These are phyloP conservation scores for Drosophila longiperda DNA, from an alignment of 2,888 invertebrate species.

Conservation along the genomic window DNA sequence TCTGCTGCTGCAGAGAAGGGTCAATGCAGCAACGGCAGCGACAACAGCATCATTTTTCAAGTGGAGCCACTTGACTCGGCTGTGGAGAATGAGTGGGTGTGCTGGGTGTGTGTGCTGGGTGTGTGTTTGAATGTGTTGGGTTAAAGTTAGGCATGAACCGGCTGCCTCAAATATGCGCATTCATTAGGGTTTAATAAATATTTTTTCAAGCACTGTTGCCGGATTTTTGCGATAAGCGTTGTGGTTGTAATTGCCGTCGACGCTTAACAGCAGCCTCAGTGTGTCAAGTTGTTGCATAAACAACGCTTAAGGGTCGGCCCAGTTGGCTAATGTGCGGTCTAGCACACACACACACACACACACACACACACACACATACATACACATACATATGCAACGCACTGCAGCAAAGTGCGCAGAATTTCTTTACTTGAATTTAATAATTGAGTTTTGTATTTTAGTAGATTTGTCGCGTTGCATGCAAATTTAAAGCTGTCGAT, in stretches of 20 bases:
- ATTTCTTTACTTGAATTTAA: slow-evolving; percentile 6
- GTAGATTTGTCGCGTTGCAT: slow-evolving; percentile 7
- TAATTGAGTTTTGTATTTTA: background rate
- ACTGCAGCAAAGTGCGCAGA: background rate
- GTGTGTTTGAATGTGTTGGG: background rate
- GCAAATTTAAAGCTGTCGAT: slow-evolving; percentile 22
- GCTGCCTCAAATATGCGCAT: slow-evolving; percentile 72
- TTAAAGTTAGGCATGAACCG: slow-evolving; percentile 25
- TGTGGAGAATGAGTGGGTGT: slow-evolving; percentile 23
- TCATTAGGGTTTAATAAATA: slow-evolving; percentile 80
- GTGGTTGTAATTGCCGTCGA: slow-evolving; percentile 52
- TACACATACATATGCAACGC: background rate
- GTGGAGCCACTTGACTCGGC: slow-evolving; percentile 62
- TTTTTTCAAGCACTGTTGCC: slow-evolving; percentile 55
- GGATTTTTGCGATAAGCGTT: slow-evolving; percentile 42
- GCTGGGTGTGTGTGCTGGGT: background rate
- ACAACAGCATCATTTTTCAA: slow-evolving; percentile 75
- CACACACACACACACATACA: background rate
- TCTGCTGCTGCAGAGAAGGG: slow-evolving; percentile 62
- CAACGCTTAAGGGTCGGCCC: slow-evolving; percentile 19
- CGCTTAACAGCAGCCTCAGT: slow-evolving; percentile 53
- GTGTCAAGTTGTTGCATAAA: slow-evolving; percentile 54
- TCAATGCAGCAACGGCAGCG: slow-evolving; percentile 65
- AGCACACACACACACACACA: background rate
- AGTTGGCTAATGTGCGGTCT: slow-evolving; percentile 21